phyloP scores from a whole-genome alignment of 2,888 invertebrate genomes.

The Cerceris rybyensis region DNA sequence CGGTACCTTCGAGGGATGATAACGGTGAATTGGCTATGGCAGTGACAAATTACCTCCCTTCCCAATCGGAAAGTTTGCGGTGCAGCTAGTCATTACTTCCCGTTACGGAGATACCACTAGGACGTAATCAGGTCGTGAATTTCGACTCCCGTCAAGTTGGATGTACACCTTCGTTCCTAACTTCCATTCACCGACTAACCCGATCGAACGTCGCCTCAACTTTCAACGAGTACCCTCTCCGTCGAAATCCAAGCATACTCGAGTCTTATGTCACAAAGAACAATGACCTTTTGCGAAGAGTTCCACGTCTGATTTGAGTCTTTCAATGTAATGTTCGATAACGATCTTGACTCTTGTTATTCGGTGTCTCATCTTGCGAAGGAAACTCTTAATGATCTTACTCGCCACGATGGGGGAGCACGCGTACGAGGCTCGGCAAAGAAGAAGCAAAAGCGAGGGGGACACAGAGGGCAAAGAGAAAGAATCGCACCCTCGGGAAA shows the following conservation, averaged over 20 bases:
- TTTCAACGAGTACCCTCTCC: too few relatives aligned
- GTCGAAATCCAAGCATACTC: neutral
- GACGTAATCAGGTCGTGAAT: neutral
- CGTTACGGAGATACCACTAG: neutral
- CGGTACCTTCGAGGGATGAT: neutral
- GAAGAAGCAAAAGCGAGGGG: constrained; percentile 41
- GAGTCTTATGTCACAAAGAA: too few relatives aligned
- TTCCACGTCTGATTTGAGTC: too few relatives aligned
- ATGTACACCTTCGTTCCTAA: too few relatives aligned
- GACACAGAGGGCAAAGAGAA: constrained; percentile 37
- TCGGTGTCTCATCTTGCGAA: constrained; percentile 44
- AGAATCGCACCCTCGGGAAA: constrained; percentile 69
- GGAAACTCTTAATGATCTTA: constrained; percentile 72
- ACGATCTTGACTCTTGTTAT: constrained; percentile 18
- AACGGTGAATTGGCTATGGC: constrained; percentile 18
- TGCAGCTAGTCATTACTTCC: constrained; percentile 10
- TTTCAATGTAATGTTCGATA: constrained; percentile 15
- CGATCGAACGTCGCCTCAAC: too few relatives aligned
- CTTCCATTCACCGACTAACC: too few relatives aligned
- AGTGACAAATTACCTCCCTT: constrained; percentile 41
- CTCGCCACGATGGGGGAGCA: constrained; percentile 49
- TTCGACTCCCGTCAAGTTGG: too few relatives aligned
- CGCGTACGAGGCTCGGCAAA: constrained; percentile 32
- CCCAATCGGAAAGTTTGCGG: neutral
- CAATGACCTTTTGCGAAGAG: too few relatives aligned